phyloP scores from a whole-genome alignment of 2,113 vertebrate species.

The Triplophysa dalaica region DNA sequence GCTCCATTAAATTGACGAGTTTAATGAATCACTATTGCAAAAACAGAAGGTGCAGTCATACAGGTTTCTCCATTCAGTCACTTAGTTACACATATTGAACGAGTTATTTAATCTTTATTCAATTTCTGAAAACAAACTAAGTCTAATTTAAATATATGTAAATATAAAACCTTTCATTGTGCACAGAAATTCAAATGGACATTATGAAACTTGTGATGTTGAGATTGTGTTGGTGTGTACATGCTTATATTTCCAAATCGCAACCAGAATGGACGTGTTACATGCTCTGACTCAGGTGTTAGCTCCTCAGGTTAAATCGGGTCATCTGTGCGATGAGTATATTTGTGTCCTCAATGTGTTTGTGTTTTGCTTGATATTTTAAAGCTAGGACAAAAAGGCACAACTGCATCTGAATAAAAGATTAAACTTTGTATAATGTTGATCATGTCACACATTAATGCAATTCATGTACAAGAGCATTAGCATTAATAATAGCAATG shows the following conservation, averaged over 20 bases:
- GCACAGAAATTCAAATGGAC: not conserved
- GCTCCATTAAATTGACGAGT: not conserved
- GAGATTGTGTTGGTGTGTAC: not conserved
- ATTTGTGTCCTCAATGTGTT: not conserved
- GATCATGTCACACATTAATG: not conserved
- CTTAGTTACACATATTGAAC: no score
- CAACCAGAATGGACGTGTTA: not conserved
- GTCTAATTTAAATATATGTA: not conserved
- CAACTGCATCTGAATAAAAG: not conserved
- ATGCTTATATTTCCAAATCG: not conserved
- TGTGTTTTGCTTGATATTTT: not conserved
- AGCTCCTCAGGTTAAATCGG: not conserved
- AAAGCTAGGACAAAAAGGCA: not conserved
- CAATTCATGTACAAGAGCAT: not conserved
- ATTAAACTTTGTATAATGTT: not conserved
- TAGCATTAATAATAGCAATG: not conserved
- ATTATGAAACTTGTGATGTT: not conserved
- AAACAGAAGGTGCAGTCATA: not conserved
- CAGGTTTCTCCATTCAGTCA: not conserved
- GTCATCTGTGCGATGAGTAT: conserved; percentile 12
- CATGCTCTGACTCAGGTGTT: not conserved
- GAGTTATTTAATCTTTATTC: not conserved
- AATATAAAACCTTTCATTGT: not conserved
- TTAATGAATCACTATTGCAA: not conserved
- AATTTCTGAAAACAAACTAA: not conserved